A percentile compares a stretch with the other conserved stretches of the same genome.
Conservation (phyloP, 2,113 vertebrate genomes). For the Thryonomys swinderianus region DNA sequence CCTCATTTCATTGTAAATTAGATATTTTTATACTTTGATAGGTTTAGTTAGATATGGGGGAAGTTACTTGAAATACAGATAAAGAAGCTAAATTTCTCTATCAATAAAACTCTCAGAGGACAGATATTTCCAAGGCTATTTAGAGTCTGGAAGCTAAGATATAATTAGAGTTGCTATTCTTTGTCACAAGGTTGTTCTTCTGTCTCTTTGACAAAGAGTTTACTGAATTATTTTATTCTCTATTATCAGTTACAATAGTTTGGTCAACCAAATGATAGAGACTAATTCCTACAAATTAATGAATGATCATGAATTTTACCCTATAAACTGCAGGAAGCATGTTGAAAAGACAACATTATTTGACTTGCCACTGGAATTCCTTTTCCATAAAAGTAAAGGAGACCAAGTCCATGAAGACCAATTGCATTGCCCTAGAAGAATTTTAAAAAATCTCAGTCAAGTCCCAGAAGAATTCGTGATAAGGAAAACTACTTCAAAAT, state of each 20-base stretch:
- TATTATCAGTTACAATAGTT: conserved; percentile 10
- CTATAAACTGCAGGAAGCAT: conserved; percentile 21
- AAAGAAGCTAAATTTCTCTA: conserved; percentile 64
- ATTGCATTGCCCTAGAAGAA: conserved; percentile 82
- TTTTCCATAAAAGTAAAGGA: conserved; percentile 84
- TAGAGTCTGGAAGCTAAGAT: conserved; percentile 49
- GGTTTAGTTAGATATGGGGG: conserved; percentile 38
- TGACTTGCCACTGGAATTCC: conserved; percentile 83
- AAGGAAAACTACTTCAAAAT: conserved; percentile 30
- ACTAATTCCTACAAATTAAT: conserved; percentile 41
- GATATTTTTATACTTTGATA: conserved; percentile 35
- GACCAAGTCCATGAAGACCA: conserved; percentile 83
- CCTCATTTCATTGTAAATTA: conserved; percentile 53
- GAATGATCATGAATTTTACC: neutral
- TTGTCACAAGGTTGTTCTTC: conserved; percentile 18
- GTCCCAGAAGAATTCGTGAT: conserved; percentile 25
- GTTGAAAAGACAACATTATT: conserved; percentile 46
- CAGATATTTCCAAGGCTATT: conserved; percentile 58
- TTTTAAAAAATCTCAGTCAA: conserved; percentile 62
- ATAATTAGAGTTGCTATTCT: conserved; percentile 54
- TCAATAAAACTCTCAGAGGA: conserved; percentile 33
- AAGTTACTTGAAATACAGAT: conserved; percentile 56
- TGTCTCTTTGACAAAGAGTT: conserved; percentile 55
- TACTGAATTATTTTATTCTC: conserved; percentile 54
- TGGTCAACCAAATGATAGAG: neutral